Evolutionary conservation across 2,888 invertebrate species (phyloP), one percentile per base, ranked within the genome.

Genomic region (Drosophila quinaria): DNA sequence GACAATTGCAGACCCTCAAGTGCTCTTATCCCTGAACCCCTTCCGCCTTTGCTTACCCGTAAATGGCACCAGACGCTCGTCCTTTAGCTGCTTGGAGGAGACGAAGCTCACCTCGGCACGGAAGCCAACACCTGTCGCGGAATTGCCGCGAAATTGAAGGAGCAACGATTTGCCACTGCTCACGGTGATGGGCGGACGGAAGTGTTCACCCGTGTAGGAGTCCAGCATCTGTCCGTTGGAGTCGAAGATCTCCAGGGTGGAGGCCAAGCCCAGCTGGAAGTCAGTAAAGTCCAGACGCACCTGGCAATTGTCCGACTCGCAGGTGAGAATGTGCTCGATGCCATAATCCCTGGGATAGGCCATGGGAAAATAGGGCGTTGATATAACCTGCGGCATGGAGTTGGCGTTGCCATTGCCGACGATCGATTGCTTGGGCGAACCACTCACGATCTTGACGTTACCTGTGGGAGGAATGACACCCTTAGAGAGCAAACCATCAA

Each of bases 191-290:
- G 95, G 95, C 0, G 96, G 96, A 6, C 96, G 94, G 90, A 96
- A 96, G 75, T 94, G 93, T 50, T 94, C 94, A 0, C 96, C 96
- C 64, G 94, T 95, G 71, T 94, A 94, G 1, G 95, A 94, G 76
- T 95, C 94, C 78, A 95, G 90, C 80, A 95, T 93, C 91, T 95
- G 94, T 2, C 95, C 95, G 84, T 95, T 95, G 92, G 94, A 95
- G 89, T 96, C 95, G 80, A 95, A 95, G 87, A 96, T 94, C 93
- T 96, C 96, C 86, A 96, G 93, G 29, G 95, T 94, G 0, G 96
- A 95, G 15, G 94, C 94, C 10, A 94, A 91, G 1, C 95, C 94
- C 70, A 96, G 91, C 80, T 95, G 95, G 89, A 95, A 96, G 91
- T 96, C 96, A 1, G 94, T 94, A 85, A 96, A 96, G 66, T 95